Evolutionary conservation across 2,888 invertebrate genomes (phyloP).

Genomic region (Mycalesis mineus): DNA sequence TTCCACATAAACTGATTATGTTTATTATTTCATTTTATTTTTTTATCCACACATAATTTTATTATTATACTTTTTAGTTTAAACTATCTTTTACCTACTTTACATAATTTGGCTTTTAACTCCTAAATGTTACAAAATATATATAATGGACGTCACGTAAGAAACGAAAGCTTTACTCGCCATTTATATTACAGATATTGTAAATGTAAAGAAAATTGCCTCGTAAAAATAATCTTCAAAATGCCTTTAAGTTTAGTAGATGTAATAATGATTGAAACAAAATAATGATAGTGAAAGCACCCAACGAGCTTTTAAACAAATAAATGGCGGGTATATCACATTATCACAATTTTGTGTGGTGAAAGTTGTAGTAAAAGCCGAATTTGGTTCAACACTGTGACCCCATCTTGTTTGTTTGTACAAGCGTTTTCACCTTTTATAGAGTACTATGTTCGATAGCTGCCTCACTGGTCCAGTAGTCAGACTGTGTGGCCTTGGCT

Average conservation of each 20-base stretch:
- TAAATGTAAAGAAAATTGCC: not conserved
- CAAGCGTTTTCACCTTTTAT: constrained; percentile 9
- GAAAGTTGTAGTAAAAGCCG: constrained; percentile 47
- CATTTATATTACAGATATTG: too few species aligned
- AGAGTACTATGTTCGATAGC: not conserved
- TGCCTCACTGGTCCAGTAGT: too few species aligned
- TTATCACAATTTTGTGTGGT: constrained; percentile 62
- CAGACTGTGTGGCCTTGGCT: too few species aligned
- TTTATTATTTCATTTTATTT: too few species aligned
- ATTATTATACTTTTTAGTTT: too few species aligned
- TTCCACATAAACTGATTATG: too few species aligned
- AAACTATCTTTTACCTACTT: too few species aligned
- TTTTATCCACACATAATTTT: too few species aligned
- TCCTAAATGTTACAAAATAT: too few species aligned
- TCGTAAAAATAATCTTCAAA: not conserved
- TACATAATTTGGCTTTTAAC: too few species aligned
- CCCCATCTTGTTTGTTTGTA: constrained; percentile 16
- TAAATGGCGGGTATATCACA: constrained; percentile 64
- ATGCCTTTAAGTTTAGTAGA: not conserved
- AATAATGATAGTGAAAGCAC: constrained; percentile 63
- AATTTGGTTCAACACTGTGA: constrained; percentile 26
- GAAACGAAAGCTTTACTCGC: too few species aligned
- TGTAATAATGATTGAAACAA: constrained; percentile 33
- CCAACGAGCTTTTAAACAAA: constrained; percentile 55
- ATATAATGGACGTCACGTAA: too few species aligned